Conservation (phyloP, 1,140 invertebrate genomes). For the Polypedilum pembai region DNA sequence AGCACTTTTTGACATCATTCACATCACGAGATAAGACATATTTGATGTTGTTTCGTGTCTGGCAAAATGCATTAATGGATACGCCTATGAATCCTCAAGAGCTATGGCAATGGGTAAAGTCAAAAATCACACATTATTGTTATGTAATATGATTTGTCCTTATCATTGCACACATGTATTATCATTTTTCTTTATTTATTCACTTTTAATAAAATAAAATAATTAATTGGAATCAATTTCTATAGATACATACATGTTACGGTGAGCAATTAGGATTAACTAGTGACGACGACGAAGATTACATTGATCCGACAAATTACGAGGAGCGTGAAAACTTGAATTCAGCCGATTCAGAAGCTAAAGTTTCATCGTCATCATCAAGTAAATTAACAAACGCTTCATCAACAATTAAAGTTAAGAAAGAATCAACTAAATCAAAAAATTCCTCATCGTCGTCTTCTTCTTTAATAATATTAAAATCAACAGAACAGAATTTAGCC, state of each 20-base stretch:
- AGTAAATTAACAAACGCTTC: slow-evolving; percentile 34
- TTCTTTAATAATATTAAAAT: slow-evolving; percentile 29
- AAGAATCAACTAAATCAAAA: slow-evolving; percentile 41
- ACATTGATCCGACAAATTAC: slow-evolving; percentile 46
- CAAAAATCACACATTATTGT: slow-evolving; percentile 33
- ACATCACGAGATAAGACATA: slow-evolving; percentile 86
- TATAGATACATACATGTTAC: slow-evolving; percentile 76
- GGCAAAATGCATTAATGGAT: slow-evolving; percentile 91
- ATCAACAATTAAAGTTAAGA: slow-evolving; percentile 36
- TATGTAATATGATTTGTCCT: neutral
- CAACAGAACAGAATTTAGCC: slow-evolving; percentile 29
- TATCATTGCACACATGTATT: neutral
- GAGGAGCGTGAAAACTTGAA: neutral
- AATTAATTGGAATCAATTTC: neutral
- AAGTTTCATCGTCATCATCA: slow-evolving; percentile 31
- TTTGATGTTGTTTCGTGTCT: slow-evolving; percentile 88
- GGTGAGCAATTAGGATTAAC: slow-evolving; percentile 87
- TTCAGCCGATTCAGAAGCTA: slow-evolving; percentile 29
- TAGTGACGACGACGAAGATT: slow-evolving; percentile 89
- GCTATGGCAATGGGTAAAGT: slow-evolving; percentile 73
- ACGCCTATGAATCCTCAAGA: slow-evolving; percentile 78
- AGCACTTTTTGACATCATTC: slow-evolving; percentile 90
- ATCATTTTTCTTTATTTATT: no score
- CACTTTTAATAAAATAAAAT: no score
- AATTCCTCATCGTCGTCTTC: slow-evolving; percentile 38